These are phyloP conservation scores for Phalera bucephala DNA, from an alignment of 2,888 invertebrate genomes.

Conservation along the genomic window DNA sequence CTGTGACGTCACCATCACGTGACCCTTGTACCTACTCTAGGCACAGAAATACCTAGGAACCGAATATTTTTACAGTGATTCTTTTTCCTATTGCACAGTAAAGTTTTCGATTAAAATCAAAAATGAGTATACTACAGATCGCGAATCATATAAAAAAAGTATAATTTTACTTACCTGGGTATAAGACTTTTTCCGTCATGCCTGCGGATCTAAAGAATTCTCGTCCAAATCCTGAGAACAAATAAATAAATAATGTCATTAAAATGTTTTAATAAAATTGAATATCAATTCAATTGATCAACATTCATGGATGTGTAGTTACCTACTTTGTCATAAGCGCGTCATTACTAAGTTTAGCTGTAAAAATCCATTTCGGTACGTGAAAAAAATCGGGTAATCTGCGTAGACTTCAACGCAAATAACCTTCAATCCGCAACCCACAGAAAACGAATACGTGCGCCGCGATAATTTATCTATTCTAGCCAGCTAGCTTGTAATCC, in stretches of 20 bases:
- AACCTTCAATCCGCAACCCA: no score
- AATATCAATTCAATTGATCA: no score
- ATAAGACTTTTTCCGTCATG: constrained; percentile 92
- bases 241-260: constrained; percentile 19
- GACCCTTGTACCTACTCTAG: constrained; percentile 39
- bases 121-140: no score
- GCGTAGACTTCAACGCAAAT: neutral
- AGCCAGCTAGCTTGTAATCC: neutral
- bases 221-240: constrained; percentile 83
- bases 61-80: neutral
- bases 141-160: no score
- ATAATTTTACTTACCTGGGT: constrained; percentile 87
- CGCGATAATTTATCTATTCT: constrained; percentile 5
- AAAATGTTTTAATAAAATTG: no score
- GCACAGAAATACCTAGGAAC: neutral
- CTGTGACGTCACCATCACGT: constrained; percentile 61
- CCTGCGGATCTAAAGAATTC: constrained; percentile 83
- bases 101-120: no score
- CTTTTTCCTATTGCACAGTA: neutral
- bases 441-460: neutral
- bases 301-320: no score
- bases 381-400: neutral
- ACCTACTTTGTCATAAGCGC: no score
- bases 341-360: neutral
- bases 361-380: neutral